Evolutionary conservation across 2,888 invertebrate genomes (phyloP).

Genomic region (Amphipyra tragopoginis): DNA sequence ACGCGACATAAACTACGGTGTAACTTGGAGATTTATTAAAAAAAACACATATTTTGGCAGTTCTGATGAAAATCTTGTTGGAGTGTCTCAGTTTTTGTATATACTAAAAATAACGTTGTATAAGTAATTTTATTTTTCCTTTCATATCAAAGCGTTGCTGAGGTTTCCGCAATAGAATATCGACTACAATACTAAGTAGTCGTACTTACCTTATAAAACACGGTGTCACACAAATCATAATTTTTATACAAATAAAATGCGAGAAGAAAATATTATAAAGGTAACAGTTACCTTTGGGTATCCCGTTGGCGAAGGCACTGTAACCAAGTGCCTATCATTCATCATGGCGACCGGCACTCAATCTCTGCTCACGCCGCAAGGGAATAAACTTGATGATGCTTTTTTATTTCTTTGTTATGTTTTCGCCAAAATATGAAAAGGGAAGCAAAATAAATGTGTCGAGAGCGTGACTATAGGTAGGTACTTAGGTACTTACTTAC

Average conservation of each 20-base stretch:
- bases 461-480: neutral
- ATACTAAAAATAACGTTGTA: no score
- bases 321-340: conserved; percentile 38
- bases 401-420: conserved; percentile 42
- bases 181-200: no score
- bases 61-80: no score
- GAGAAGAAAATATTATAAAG: conserved; percentile 12
- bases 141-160: no score
- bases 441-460: conserved; percentile 26
- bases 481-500: neutral
- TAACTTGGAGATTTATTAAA: no score
- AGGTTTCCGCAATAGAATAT: no score
- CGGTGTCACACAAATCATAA: no score
- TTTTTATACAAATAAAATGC: neutral
- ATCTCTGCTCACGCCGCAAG: conserved; percentile 46
- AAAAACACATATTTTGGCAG: no score
- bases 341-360: conserved; percentile 43
- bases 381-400: conserved; percentile 48
- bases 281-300: conserved; percentile 10
- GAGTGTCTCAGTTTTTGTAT: no score
- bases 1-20: no score
- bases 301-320: conserved; percentile 9
- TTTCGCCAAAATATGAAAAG: conserved; percentile 36
- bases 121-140: no score
- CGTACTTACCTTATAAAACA: no score